Evolutionary conservation across 2,113 vertebrate species (phyloP), one percentile per base, ranked within the genome.

Genomic region (Ciconia maguari): DNA sequence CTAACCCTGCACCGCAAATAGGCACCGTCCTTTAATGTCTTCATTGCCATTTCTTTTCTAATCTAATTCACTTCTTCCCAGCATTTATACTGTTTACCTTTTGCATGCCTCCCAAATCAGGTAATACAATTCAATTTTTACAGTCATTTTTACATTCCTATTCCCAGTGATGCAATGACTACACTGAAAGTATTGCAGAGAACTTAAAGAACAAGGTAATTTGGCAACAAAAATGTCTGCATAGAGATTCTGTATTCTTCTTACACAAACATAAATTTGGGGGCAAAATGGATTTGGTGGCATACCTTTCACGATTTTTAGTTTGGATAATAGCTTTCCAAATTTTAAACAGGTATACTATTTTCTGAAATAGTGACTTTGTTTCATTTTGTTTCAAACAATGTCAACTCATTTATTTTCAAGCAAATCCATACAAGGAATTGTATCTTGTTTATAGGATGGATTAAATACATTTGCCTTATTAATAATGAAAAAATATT

Each of bases 71-170:
- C 58, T 86, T 90, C 72, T 74, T 57, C 72, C 34, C 24, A 24
- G 52, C 58, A 38, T 61, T 93, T 87, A 61, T 9, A 44, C 52
- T 57, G 30, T 18, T 96, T 79, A 87, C 27, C 29, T 89, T 65
- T n/a, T 61, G 32, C 89, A 82, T 18, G 62, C 44, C 83, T 96
- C 65, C 86, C 83, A 82, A 61, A 83, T 60, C 61, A 69, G 57
- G 89, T 26, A 94, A 94, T 87, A 87, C 34, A 91, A 94, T 89
- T 96, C 83, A 71, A 81, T 94, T 95, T 94, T 89, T 52, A 83
- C 80, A 87, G 41, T 71, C 48, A 68, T 62, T 90, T 88, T 71
- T 38, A 36, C 16, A 83, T 69, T 71, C 24, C n/a, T 75, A 84
- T 78, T 93, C 89, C 61, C 82, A 96, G 18, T 15, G 54, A 82